These are phyloP conservation scores for Drosophila quasianomalipes DNA, from an alignment of 2,888 invertebrate species.

Conservation along the genomic window DNA sequence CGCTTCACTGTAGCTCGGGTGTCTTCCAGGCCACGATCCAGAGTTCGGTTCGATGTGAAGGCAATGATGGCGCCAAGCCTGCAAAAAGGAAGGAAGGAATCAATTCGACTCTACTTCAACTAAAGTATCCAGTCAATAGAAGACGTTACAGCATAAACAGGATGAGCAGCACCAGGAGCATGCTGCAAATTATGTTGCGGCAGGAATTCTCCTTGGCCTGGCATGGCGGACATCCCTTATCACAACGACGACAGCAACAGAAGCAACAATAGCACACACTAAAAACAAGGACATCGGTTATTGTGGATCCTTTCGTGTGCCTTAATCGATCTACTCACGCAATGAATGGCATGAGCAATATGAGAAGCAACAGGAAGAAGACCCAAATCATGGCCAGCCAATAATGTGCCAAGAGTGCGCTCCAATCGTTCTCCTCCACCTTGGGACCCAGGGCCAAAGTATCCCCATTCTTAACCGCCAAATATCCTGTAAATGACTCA, in stretches of 20 bases:
- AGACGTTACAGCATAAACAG: conserved; percentile 91
- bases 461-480: conserved; percentile 72
- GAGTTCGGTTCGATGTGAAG: conserved; percentile 94
- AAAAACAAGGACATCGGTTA: neutral
- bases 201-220: conserved; percentile 94
- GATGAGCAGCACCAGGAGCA: conserved; percentile 90
- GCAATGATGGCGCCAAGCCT: conserved; percentile 96
- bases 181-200: conserved; percentile 57
- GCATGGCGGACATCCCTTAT: conserved; percentile 91
- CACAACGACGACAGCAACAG: conserved; percentile 95
- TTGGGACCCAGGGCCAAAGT: conserved; percentile 74
- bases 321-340: conserved; percentile 86
- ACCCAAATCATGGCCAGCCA: conserved; percentile 88
- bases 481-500: conserved; percentile 66
- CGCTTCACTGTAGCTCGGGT: conserved; percentile 88
- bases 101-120: neutral
- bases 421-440: conserved; percentile 85
- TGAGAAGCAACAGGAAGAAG: conserved; percentile 88
- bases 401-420: conserved; percentile 85
- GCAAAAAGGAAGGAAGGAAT: neutral
- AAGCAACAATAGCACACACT: conserved; percentile 87
- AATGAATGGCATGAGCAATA: conserved; percentile 91
- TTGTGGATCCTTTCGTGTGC: neutral
- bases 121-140: neutral
- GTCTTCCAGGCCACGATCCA: conserved; percentile 90